Evolutionary conservation across 2,888 invertebrate species (phyloP), one percentile per base, ranked within the genome.

Genomic region (Fissipunctia ypsillon): DNA sequence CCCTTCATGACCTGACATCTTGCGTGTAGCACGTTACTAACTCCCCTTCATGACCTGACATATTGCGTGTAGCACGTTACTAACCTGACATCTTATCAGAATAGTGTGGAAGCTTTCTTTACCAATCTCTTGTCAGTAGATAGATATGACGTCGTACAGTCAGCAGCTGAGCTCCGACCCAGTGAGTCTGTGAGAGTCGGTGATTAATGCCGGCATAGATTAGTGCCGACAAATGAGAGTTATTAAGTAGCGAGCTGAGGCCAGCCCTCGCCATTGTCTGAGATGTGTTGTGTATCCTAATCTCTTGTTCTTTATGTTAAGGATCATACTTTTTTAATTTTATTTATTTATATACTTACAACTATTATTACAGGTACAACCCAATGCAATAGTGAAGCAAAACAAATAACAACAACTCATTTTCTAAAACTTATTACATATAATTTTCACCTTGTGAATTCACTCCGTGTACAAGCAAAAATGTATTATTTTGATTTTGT

Each of bases 171-270:
- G 19, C 45, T 25, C 9, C 16, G 10, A 7, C n/a, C 12, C 28
- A 31, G 60, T 22, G 45, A 76, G 35, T 19, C 38, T 31, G 78
- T n/a, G 59, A 25, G 50, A 35, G 45, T n/a, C 41, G 28, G 59
- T 83, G 84, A 77, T 61, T 38, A 66, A 83, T 75, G 43, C 38
- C 25, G 48, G 57, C 41, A 75, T 38, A 69, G 71, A 81, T 84
- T 59, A 78, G 67, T 60, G 64, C 25, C 25, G 69, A 78, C 69
- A 65, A 80, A 84, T 84, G 64, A 80, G 41, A 75, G 67, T 69
- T 77, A 84, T 73, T 73, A 83, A 67, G 63, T 66, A 52, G 63
- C 63, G 60, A 45, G 64, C 68, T 67, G 74, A 61, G 35, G 45
- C 28, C 72, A 59, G 73, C 48, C 28, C 16, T 12, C 31, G 28